Conservation (phyloP, 2,888 invertebrate genomes). For the Syrista parreyssii region DNA sequence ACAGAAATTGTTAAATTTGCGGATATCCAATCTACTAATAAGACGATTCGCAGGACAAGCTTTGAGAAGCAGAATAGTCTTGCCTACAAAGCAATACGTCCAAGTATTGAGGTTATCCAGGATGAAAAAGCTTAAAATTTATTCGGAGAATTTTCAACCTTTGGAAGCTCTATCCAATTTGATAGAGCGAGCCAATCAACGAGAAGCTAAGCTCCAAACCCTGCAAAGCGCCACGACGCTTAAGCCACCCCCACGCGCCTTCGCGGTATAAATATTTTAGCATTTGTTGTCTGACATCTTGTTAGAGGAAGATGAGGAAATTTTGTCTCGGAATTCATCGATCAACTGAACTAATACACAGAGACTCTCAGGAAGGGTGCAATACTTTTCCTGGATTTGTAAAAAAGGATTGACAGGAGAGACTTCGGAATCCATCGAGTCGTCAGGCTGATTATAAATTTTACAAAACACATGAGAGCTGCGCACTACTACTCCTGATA, state of each 20-base stretch:
- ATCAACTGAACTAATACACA: no score
- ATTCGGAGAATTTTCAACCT: background rate
- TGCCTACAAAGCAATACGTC: no score
- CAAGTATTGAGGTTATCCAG: no score
- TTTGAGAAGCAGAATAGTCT: no score
- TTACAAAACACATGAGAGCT: no score
- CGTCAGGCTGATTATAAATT: constrained; percentile 16
- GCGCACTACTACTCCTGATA: background rate
- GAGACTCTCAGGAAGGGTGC: no score
- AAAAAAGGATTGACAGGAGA: constrained; percentile 27
- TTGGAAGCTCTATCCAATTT: constrained; percentile 1
- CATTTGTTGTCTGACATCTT: constrained; percentile 37
- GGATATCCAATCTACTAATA: no score
- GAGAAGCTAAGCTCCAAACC: background rate
- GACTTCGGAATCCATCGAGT: constrained; percentile 10
- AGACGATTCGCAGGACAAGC: no score
- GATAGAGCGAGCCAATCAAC: background rate
- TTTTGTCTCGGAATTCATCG: constrained; percentile 11
- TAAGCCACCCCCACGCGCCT: constrained; percentile 12
- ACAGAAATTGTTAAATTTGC: no score
- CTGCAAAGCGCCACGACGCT: constrained; percentile 5
- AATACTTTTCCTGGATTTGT: no score
- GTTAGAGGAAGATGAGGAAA: constrained; percentile 20
- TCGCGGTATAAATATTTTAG: constrained; percentile 37
- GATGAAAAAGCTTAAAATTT: background rate